phyloP scores from a whole-genome alignment of 2,797 vertebrate genomes.

The Sebastes nivosus region DNA sequence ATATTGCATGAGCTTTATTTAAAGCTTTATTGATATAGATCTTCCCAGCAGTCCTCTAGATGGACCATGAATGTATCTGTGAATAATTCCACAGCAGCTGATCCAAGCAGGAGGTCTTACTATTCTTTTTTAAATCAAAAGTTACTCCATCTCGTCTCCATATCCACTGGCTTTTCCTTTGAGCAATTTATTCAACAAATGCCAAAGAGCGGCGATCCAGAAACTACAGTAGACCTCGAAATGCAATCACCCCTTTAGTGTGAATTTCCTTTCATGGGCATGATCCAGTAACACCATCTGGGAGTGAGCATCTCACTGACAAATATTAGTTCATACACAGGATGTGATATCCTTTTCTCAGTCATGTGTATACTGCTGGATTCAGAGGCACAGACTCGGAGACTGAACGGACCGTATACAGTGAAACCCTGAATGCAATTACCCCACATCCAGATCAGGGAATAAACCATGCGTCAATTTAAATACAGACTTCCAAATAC shows the following conservation, averaged over 20 bases:
- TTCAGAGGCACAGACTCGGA: not conserved
- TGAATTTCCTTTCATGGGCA: not conserved
- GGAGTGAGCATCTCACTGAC: not conserved
- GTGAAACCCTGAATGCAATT: slow-evolving; percentile 15
- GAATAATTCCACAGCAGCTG: not conserved
- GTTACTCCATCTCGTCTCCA: not conserved
- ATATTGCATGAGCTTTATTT: not conserved
- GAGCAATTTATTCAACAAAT: not conserved
- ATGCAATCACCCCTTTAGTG: not conserved
- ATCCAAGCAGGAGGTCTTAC: not conserved
- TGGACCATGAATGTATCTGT: not conserved
- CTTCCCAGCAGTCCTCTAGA: not conserved
- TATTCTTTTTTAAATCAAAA: not conserved
- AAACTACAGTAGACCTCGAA: not conserved
- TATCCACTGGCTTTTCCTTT: not conserved
- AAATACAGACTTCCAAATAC: not conserved
- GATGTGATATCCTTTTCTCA: not conserved
- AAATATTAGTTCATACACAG: not conserved
- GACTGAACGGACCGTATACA: not conserved
- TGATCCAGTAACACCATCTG: not conserved
- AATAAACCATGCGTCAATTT: not conserved
- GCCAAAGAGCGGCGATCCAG: not conserved
- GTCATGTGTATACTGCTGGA: not conserved
- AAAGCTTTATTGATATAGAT: not conserved
- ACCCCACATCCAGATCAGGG: slow-evolving; percentile 29